These are phyloP conservation scores for Planococcus citri DNA, from an alignment of 1,140 invertebrate species.

Conservation along the genomic window DNA sequence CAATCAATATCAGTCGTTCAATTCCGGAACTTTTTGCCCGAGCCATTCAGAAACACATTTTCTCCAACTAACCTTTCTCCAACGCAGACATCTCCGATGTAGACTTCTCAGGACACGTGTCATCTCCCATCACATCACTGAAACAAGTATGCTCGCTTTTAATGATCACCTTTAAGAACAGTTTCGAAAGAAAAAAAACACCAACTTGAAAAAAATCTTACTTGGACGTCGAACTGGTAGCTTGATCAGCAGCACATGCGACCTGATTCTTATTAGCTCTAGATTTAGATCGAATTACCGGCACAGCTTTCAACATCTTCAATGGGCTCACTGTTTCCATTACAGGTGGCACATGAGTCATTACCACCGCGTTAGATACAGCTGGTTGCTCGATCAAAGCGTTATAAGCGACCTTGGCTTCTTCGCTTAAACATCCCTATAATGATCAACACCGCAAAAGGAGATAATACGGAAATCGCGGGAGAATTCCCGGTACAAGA, in stretches of 20 bases:
- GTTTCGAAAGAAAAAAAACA: no score
- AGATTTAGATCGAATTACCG: slow-evolving; percentile 40
- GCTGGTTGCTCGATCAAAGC: slow-evolving; percentile 64
- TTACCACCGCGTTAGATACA: background rate
- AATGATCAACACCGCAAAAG: slow-evolving; percentile 25
- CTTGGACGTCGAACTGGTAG: background rate
- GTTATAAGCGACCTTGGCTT: slow-evolving; percentile 81
- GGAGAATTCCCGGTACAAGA: background rate
- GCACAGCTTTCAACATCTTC: slow-evolving; percentile 52
- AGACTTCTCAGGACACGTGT: no score
- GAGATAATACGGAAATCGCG: slow-evolving; percentile 29
- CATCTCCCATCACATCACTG: background rate
- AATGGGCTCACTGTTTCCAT: slow-evolving; percentile 45
- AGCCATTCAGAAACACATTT: no score
- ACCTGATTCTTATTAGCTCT: slow-evolving; percentile 16
- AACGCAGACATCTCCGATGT: no score
- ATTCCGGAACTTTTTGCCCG: no score
- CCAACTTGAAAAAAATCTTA: background rate
- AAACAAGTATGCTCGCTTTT: no score
- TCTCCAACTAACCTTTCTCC: no score
- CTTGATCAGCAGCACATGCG: background rate
- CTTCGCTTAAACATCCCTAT: slow-evolving; percentile 61
- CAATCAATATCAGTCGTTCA: no score
- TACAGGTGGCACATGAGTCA: slow-evolving; percentile 3
- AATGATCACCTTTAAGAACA: background rate